Evolutionary conservation across 2,797 vertebrate species (phyloP).

Genomic region (Phrynocephalus guinanensis): DNA sequence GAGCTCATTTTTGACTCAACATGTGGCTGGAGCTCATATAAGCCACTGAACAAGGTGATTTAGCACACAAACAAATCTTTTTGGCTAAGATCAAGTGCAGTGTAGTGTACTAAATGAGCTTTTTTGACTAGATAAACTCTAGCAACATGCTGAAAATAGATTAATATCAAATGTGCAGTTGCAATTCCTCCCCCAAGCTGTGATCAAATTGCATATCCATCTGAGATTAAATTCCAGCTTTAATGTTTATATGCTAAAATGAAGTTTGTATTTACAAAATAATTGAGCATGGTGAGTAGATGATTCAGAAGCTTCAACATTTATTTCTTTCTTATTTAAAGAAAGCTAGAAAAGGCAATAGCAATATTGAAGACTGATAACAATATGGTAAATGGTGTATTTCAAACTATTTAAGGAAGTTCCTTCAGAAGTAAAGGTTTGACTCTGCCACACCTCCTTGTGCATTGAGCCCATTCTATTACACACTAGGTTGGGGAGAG

Average conservation of each 20-base stretch:
- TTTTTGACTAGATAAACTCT: conserved; percentile 20
- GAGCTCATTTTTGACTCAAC: not conserved
- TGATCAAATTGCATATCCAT: conserved; percentile 44
- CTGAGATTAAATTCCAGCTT: conserved; percentile 41
- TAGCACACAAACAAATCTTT: conserved; percentile 9
- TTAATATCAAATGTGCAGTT: conserved; percentile 16
- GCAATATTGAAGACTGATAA: conserved; percentile 32
- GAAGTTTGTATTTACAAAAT: conserved; percentile 46
- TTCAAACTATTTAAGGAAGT: conserved; percentile 29
- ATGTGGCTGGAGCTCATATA: not conserved
- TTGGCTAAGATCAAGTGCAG: too few species aligned
- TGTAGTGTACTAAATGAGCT: not conserved
- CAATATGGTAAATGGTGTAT: conserved; percentile 1
- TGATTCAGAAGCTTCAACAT: conserved; percentile 21
- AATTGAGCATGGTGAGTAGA: conserved; percentile 37
- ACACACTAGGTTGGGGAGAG: not conserved
- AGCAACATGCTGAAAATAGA: conserved; percentile 27
- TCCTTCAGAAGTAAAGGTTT: conserved; percentile 14
- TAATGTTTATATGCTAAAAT: conserved; percentile 37
- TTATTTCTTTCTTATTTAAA: conserved; percentile 29
- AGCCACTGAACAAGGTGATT: not conserved
- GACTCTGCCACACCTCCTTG: not conserved
- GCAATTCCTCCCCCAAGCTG: not conserved
- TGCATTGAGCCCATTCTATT: not conserved
- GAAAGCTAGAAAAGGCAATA: conserved; percentile 16